phyloP scores from a whole-genome alignment of 1,140 invertebrate species.

The Stenopsyche tienmushanensis region DNA sequence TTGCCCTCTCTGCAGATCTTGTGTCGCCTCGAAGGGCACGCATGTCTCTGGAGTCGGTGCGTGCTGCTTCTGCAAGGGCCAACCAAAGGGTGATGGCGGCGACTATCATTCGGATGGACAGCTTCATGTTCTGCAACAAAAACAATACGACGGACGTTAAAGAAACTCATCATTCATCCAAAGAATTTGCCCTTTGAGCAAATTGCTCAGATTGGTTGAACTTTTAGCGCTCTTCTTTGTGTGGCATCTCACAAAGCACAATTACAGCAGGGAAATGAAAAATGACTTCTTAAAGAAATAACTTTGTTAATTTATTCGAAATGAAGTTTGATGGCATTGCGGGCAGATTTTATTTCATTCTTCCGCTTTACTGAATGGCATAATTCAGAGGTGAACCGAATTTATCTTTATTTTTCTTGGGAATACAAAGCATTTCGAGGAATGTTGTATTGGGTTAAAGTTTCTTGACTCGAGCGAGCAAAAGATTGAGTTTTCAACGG shows the following conservation, averaged over 20 bases:
- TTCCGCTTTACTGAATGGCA: background rate
- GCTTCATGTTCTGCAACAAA: conserved; percentile 34
- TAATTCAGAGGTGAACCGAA: background rate
- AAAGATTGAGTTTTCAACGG: too few relatives aligned
- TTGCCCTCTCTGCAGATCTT: conserved; percentile 47
- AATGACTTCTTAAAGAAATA: background rate
- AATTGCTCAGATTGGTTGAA: background rate
- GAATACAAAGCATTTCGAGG: background rate
- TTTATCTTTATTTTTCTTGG: background rate
- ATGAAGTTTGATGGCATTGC: background rate
- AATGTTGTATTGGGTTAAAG: background rate
- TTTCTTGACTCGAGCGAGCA: background rate
- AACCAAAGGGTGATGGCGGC: conserved; percentile 47
- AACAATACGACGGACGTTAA: background rate
- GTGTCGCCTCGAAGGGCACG: too few relatives aligned
- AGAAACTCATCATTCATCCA: background rate
- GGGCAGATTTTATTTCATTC: background rate
- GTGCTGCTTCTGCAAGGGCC: conserved; percentile 44
- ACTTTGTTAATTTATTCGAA: background rate
- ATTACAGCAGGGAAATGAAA: background rate
- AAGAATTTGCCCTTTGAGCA: background rate
- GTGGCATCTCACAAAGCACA: background rate
- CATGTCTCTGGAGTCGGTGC: conserved; percentile 42
- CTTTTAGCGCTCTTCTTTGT: background rate
- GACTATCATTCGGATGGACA: conserved; percentile 37